phyloP scores from a whole-genome alignment of 2,797 vertebrate genomes.

The Xenops minutus region DNA sequence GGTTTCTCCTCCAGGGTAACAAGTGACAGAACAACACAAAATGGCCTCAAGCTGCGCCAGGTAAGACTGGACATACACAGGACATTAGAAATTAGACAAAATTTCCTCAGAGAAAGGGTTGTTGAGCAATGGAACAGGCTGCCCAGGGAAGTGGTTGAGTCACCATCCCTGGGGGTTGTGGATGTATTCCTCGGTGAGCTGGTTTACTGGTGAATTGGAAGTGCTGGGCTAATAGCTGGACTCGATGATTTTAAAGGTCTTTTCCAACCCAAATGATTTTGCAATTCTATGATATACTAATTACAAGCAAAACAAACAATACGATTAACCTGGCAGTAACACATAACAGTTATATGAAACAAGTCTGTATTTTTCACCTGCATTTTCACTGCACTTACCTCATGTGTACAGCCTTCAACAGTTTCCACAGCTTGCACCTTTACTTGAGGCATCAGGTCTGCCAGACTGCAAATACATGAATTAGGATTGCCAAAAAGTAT shows the following conservation, averaged over 20 bases:
- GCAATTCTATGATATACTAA: background rate
- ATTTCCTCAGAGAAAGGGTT: fast-evolving
- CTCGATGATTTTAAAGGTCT: background rate
- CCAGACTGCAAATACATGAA: constrained; percentile 75
- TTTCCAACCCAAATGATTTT: background rate
- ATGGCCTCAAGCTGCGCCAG: fast-evolving
- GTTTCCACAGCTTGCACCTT: constrained; percentile 93
- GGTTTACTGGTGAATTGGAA: background rate
- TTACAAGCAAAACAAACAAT: background rate
- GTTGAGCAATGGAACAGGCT: background rate
- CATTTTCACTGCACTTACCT: constrained; percentile 77
- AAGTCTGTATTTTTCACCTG: fast-evolving
- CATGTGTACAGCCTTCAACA: constrained; percentile 93
- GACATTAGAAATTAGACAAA: background rate
- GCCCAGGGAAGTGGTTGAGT: background rate
- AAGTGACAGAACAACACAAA: background rate
- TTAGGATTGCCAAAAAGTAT: background rate
- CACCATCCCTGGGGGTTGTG: background rate
- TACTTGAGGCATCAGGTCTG: constrained; percentile 94
- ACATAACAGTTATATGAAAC: background rate
- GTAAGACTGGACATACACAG: background rate
- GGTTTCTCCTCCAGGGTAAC: background rate
- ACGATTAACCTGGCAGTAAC: background rate
- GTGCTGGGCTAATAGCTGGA: fast-evolving
- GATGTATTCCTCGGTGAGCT: too few species aligned